Base-by-base conservation (phyloP, 1,140 invertebrate genomes). In the Drosophila virilis region DNA sequence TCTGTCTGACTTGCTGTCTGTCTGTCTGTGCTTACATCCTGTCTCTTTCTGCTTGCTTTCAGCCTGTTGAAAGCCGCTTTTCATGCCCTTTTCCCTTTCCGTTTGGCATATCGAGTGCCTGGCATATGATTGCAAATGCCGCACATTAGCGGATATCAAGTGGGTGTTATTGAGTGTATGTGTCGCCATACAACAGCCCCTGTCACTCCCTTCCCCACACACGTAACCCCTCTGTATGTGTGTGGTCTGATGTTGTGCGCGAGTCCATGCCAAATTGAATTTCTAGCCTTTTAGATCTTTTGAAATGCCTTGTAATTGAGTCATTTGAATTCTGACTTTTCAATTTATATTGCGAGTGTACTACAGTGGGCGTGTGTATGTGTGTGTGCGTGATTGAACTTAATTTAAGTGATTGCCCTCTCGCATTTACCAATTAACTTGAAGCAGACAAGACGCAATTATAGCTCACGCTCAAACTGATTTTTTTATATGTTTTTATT, bases 251-350 rank as follows among this genome's bases (percentile, higher is more conserved):
- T 62, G 59, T 57, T 78, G 46, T 78, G 62, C 70, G n/a, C 68
- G 70, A 67, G 84, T 84, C 84, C 80, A 84, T 84, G 80, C 67
- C 85, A 88, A 88, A 88, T 88, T 88, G 84, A 88, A 88, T 88
- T 88, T 83, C 84, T 84, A 89, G 84, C 85, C 84, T 84, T 88
- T 89, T 89, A 89, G 84, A 89, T 89, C 84, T 86, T 89, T 89
- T 83, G 76, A 89, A 88, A 69, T 75, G 84, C 73, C 69, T 73
- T 82, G 73, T 88, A 88, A 88, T 88, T 88, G 83, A 88, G 79
- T 88, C 79, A 88, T 88, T 86, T 89, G 79, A 88, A 88, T 88
- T 78, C 80, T 88, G 84, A 84, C 80, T 88, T 89, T 88, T 88
- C 83, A 89, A 88, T 88, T 88, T 86, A 61, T 64, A 64, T 65